Percentiles rank a stretch among this genome's conserved stretches.
phyloP scores from a whole-genome alignment of 2,113 vertebrate species.

The Potamarius usumacintae region DNA sequence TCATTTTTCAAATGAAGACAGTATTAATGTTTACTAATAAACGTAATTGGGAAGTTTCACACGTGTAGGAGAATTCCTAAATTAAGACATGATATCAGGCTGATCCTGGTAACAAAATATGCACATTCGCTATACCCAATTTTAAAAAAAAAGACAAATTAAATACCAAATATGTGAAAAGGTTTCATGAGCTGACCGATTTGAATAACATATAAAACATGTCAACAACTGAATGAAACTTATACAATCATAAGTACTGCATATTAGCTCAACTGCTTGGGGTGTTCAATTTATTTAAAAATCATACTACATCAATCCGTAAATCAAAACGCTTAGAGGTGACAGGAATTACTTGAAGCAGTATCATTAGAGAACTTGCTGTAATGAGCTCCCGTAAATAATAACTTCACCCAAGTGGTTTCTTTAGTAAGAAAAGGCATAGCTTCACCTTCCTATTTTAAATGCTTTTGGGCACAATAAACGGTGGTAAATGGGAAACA shows the following conservation, averaged over 20 bases:
- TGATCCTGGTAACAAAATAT: neutral
- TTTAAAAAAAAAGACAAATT: neutral
- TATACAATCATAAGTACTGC: neutral
- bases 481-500: conserved; percentile 4
- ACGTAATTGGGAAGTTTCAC: neutral
- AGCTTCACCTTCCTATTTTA: conserved; percentile 18
- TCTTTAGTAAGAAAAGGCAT: neutral
- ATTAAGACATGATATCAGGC: neutral
- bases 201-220: neutral
- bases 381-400: neutral
- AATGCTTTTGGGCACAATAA: conserved; percentile 21
- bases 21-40: neutral
- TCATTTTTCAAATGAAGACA: neutral
- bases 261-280: neutral
- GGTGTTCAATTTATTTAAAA: conserved; percentile 2
- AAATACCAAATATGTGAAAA: neutral
- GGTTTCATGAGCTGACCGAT: neutral
- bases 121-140: neutral
- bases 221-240: neutral
- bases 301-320: neutral
- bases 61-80: neutral
- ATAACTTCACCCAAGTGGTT: conserved; percentile 23
- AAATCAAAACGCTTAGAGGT: neutral
- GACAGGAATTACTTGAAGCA: neutral
- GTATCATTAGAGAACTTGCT: neutral